Percentiles rank a stretch among this genome's conserved stretches.
Evolutionary conservation across 2,888 invertebrate genomes (phyloP).

Genomic region (Caenorhabditis sinica): DNA sequence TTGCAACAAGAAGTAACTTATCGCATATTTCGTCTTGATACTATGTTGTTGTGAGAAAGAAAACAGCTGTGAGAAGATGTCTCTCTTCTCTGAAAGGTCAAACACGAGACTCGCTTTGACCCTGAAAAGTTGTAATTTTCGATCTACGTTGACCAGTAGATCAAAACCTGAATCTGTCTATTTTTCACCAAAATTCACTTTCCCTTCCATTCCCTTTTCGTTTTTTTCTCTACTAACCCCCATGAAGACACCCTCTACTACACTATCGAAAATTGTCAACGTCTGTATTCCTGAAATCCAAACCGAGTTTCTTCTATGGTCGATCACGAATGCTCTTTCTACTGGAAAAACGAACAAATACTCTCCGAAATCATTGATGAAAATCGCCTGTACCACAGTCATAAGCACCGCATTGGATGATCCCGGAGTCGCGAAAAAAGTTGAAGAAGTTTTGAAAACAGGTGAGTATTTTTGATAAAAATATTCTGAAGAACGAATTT

Average conservation of each 20-base stretch:
- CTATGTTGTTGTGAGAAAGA: background rate
- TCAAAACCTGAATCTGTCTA: background rate
- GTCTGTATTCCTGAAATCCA: slow-evolving; percentile 9
- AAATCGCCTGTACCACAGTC: background rate
- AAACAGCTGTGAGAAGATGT: too few species aligned
- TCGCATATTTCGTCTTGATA: background rate
- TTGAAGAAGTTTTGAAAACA: background rate
- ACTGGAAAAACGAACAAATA: background rate
- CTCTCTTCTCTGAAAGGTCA: too few species aligned
- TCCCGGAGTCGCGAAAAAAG: background rate
- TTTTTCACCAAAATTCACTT: background rate
- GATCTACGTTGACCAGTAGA: too few species aligned
- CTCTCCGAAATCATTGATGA: slow-evolving; percentile 2
- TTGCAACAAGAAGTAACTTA: background rate
- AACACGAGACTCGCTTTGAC: too few species aligned
- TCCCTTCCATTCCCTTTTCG: background rate
- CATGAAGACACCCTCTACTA: background rate
- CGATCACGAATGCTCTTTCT: background rate
- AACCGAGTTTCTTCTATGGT: background rate
- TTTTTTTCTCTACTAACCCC: background rate
- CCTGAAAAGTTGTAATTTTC: too few species aligned
- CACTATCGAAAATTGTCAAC: background rate
- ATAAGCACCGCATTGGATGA: background rate
- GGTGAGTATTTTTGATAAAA: background rate
- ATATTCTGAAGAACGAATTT: background rate